Base-by-base conservation (phyloP, 2,888 invertebrate genomes). In the Cosmorhoe ocellata region DNA sequence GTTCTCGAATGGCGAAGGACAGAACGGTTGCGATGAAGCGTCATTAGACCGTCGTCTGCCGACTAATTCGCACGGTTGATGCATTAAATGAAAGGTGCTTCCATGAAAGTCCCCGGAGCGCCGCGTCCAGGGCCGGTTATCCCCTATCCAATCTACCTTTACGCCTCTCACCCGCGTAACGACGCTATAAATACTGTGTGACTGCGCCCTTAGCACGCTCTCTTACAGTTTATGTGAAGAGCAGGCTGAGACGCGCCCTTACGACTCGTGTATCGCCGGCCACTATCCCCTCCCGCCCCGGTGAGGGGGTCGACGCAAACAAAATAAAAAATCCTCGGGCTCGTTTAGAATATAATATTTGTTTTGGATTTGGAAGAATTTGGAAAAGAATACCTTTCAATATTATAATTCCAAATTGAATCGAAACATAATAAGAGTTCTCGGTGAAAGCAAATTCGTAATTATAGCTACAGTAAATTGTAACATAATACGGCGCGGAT, bases 131-230 rank as follows among this genome's bases (percentile, higher is more conserved):
- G 22, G 9, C 8, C 12, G 22, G 2, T 1, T 12, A 30, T 28
- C 22, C 30, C 37, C 9, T 6, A 22, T 44, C 24, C 36, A 37
- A 36, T 37, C 36, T 37, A 37, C 36, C 37, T 37, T 37, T 11
- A 37, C 24, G 30, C 30, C 9, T n/a, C 36, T 9, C 44, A 36
- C 41, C 7, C 44, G 18, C 14, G 30, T 37, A 37, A 44, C 36
- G 37, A 30, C 36, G 36, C 14, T 11, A 37, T 44, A 44, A 44
- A 44, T 44, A 44, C 30, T 9, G 28, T 44, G 28, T 44, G 36
- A 36, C 34, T 28, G 36, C 28, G 30, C 36, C 36, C 44, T 44
- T 30, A 44, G 30, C 44, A 30, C 36, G 44, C 36, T 12, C 44
- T 28, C 43, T 32, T 10, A 12, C 44, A 22, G 36, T 36, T 34